Evolutionary conservation across 2,113 vertebrate species (phyloP).

Genomic region (Galemys pyrenaicus): DNA sequence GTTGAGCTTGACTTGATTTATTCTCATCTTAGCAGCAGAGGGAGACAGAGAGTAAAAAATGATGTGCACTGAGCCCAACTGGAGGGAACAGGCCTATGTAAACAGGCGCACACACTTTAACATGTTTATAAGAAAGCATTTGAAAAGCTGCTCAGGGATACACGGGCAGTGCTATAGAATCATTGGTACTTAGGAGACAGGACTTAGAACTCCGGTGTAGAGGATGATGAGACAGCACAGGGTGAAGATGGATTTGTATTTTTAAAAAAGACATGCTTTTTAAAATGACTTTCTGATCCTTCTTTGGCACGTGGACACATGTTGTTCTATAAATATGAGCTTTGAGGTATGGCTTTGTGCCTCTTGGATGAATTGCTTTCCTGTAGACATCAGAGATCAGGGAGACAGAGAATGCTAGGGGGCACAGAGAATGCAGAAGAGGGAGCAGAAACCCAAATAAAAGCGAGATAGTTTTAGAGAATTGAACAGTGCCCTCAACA

Average conservation of each 20-base stretch:
- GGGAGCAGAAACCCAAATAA: background rate
- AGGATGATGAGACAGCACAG: background rate
- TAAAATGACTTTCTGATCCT: background rate
- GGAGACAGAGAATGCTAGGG: background rate
- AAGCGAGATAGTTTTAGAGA: background rate
- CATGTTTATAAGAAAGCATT: background rate
- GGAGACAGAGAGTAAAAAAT: slow-evolving; percentile 71
- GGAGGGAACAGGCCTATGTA: background rate
- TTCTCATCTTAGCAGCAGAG: slow-evolving; percentile 69
- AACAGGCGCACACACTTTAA: background rate
- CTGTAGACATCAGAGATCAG: background rate
- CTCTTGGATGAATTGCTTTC: background rate
- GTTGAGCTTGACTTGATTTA: background rate
- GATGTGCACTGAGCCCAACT: no score
- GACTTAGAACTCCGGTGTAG: background rate
- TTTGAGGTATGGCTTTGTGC: background rate
- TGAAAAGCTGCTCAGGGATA: background rate
- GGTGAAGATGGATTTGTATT: background rate
- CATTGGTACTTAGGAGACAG: background rate
- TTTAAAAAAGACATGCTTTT: background rate
- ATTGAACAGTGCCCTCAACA: fast-evolving
- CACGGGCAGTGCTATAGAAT: background rate
- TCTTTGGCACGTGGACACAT: background rate
- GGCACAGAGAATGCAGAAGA: background rate
- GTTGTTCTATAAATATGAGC: background rate